Percentiles rank a stretch among this genome's conserved stretches.
phyloP scores from a whole-genome alignment of 2,113 vertebrate genomes.

The Cynopterus brachyotis region DNA sequence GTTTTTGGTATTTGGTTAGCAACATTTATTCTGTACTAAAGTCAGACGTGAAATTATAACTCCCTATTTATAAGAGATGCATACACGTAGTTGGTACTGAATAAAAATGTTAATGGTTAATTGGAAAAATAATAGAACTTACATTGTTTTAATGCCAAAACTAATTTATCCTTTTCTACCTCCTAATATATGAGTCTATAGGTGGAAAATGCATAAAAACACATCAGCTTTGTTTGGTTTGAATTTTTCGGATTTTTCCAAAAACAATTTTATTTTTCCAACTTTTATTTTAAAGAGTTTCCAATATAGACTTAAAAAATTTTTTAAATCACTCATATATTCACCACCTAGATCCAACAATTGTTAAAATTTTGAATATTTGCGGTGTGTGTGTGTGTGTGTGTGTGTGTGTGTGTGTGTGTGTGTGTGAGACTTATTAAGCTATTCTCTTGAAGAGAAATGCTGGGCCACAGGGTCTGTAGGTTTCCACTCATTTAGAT shows the following conservation, averaged over 20 bases:
- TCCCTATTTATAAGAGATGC: not conserved
- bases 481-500: not conserved
- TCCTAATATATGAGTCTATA: not conserved
- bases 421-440: not conserved
- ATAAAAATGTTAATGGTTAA: not conserved
- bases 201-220: not conserved
- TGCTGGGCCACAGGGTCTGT: not conserved
- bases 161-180: constrained; percentile 5
- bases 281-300: constrained; percentile 26
- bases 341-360: not conserved
- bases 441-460: not conserved
- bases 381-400: not conserved
- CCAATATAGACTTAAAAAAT: constrained; percentile 10
- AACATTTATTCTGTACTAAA: constrained; percentile 15
- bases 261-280: not conserved
- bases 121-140: not conserved
- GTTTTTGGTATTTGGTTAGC: constrained; percentile 4
- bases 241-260: not conserved
- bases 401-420: not conserved
- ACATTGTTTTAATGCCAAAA: not conserved
- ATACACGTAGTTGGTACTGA: not conserved
- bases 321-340: not conserved
- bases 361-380: not conserved
- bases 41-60: constrained; percentile 28
- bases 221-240: not conserved